These are phyloP conservation scores for Ptychadena robeensis DNA, from an alignment of 2,797 vertebrate species.

Conservation along the genomic window DNA sequence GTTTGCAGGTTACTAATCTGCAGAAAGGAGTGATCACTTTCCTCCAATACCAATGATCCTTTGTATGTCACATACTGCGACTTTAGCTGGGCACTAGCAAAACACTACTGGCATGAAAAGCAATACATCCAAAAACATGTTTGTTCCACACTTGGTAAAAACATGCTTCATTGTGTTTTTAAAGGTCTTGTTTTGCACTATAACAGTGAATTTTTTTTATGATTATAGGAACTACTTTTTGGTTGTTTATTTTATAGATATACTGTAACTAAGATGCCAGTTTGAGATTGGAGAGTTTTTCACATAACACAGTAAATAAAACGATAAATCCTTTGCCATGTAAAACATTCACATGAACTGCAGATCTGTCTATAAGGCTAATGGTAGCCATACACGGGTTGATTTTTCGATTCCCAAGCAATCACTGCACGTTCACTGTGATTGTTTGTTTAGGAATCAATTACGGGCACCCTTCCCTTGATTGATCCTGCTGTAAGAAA, in stretches of 20 bases:
- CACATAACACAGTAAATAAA: too few species aligned
- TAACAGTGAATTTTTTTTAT: neutral
- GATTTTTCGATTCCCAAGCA: too few species aligned
- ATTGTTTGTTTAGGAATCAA: too few species aligned
- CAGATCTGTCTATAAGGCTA: too few species aligned
- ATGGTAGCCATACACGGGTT: too few species aligned
- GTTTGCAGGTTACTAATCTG: slow-evolving; percentile 30
- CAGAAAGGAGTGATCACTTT: slow-evolving; percentile 39
- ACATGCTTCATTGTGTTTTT: neutral
- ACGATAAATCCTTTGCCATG: too few species aligned
- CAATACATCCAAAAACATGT: slow-evolving; percentile 35
- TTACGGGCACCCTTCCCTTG: too few species aligned
- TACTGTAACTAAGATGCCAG: neutral
- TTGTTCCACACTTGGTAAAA: slow-evolving; percentile 1
- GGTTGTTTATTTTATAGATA: too few species aligned
- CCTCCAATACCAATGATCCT: slow-evolving; percentile 40
- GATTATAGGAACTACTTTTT: neutral
- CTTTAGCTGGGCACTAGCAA: neutral
- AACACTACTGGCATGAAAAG: slow-evolving; percentile 18
- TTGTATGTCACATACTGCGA: slow-evolving; percentile 15
- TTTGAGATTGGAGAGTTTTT: neutral
- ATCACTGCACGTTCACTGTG: too few species aligned
- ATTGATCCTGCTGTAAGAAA: too few species aligned
- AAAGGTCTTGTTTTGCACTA: neutral
- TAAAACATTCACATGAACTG: too few species aligned